phyloP scores from a whole-genome alignment of 2,797 vertebrate genomes.

The Prionace glauca region DNA sequence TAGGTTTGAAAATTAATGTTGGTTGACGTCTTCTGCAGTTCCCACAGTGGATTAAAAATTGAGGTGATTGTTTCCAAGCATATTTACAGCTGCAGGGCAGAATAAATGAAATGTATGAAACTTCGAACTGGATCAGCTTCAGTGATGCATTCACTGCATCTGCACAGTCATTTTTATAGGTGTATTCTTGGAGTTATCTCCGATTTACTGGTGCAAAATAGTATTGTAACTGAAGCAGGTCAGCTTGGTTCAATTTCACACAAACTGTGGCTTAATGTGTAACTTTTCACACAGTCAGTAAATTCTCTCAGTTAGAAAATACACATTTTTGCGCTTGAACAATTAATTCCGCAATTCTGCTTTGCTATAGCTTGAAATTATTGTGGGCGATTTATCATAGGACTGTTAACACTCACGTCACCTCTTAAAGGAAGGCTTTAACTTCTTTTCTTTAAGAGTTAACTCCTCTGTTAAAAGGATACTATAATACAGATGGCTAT shows the following conservation, averaged over 20 bases:
- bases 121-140: slow-evolving; percentile 25
- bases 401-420: not conserved
- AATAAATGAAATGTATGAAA: not conserved
- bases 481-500: not conserved
- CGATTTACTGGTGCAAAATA: slow-evolving; percentile 39
- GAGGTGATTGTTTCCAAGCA: not conserved
- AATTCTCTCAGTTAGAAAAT: slow-evolving; percentile 40
- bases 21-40: too few relatives aligned
- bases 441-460: not conserved
- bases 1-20: not conserved
- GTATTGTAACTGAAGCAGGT: slow-evolving; percentile 32
- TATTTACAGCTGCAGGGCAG: not conserved
- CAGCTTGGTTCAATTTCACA: slow-evolving; percentile 38
- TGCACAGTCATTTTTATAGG: not conserved
- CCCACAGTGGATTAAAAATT: not conserved
- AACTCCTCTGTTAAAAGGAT: too few relatives aligned
- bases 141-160: slow-evolving; percentile 31
- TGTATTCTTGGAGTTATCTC: slow-evolving; percentile 25
- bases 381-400: not conserved
- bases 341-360: slow-evolving; percentile 39
- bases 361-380: not conserved
- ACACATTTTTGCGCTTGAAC: slow-evolving; percentile 40
- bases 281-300: slow-evolving; percentile 41
- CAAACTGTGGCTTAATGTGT: slow-evolving; percentile 41
- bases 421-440: not conserved